Base-by-base conservation (phyloP, 2,888 invertebrate species). In the Anthoptus insignis region DNA sequence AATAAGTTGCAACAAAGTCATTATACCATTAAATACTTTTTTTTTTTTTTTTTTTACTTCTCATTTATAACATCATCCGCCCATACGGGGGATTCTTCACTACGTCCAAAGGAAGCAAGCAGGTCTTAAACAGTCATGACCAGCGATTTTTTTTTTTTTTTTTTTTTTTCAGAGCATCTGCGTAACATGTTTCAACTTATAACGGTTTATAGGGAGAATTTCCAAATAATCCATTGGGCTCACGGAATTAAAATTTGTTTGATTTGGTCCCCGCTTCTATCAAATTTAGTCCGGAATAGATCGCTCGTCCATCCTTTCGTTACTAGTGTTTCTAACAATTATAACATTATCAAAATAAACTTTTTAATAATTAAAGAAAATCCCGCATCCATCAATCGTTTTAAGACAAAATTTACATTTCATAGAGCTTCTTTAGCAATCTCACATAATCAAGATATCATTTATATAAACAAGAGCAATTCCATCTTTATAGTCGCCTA, bases 381-480 rank as follows among this genome's bases (percentile, higher is more conserved):
- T 27, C 27, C 27, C 5, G 27, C 68, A 2, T 65, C 16, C 0
- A 68, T 42, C 1, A 76, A 34, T 0, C 66, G 65, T 4, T 49
- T 39, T 0, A 76, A 42, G 2, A 66, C 53, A 1, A 21, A 3
- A 1, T 73, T 64, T 2, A 76, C 45, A 11, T 70, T 67, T 4
- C 34, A 1, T 13, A 76, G 45, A 0, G 75, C 74, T 22, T 71
- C 50, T 7, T 34, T 8, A 0, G 67, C 16, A 9, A 37, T 49
- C 16, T 37, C 8, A 67, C 11, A 50, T 47, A n/a, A 64, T 59
- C 3, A 75, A 45, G 0, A 75, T 69, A 21, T 74, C 74, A 56
- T 76, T 72, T 58, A 74, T 69, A 22, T 75, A 75, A 13, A 65
- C 69, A 1, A 72, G 24, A 1, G 66, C 66, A 13, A 64, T 22